Evolutionary conservation across 2,113 vertebrate genomes (phyloP).

Genomic region (Morone saxatilis): DNA sequence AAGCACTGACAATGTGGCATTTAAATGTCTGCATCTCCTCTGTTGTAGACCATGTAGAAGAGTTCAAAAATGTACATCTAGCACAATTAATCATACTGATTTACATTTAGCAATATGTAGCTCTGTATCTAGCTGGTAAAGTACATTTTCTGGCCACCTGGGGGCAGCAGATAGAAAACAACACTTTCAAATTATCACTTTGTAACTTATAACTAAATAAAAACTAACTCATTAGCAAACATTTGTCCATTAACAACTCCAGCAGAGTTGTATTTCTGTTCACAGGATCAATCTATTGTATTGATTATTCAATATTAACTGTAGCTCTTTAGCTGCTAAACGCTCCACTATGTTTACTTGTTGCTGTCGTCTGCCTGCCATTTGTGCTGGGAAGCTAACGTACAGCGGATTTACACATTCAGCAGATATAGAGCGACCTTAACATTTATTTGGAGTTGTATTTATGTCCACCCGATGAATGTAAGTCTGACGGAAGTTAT

Average conservation of each 20-base stretch:
- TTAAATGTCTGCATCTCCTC: neutral
- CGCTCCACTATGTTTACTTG: neutral
- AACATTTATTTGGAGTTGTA: neutral
- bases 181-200: no score
- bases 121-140: neutral
- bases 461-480: neutral
- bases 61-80: neutral
- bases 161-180: no score
- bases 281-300: no score
- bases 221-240: neutral
- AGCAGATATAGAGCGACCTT: neutral
- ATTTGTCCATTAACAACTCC: neutral
- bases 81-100: neutral
- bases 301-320: no score
- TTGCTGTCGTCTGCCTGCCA: neutral
- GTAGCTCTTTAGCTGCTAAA: neutral
- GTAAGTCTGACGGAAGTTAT: neutral
- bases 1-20: neutral
- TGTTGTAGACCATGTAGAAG: no score
- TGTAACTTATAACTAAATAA: no score
- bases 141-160: neutral
- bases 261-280: no score
- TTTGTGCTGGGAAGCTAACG: neutral
- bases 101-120: neutral
- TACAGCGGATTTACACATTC: neutral